Evolutionary conservation across 2,797 vertebrate species (phyloP), one percentile per base, ranked within the genome.

Genomic region (Steatocranus sp.): DNA sequence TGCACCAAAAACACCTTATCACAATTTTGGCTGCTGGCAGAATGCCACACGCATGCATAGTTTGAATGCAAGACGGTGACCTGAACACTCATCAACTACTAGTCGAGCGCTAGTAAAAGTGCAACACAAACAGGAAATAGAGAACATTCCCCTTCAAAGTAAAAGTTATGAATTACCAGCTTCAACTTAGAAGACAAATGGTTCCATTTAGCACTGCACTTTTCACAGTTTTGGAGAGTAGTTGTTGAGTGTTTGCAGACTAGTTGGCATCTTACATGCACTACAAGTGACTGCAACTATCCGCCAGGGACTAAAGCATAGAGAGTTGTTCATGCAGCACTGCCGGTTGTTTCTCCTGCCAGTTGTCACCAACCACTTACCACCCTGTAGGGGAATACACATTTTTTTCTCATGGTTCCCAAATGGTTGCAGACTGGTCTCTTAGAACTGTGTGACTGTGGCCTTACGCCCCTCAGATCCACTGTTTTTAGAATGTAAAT

Each of bases 151-250:
- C 30, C 56, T 61, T 61, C 56, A 61, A 34, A 61, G 56, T 34
- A 34, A 34, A 61, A 61, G 56, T 61, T 61, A 5, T 61, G 56
- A 34, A 34, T 61, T 34, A 61, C 17, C 17, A 61, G 30, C 18
- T n/a, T 61, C 17, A 34, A 34, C 30, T 61, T 61, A n/a, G 30
- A 61, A 61, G 30, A 34, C 30, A 34, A 34, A n/a, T 34, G 30
- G 30, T 61, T 61, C 56, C 3, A 11, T 61, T 61, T 0, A 34
- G 30, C 30, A 61, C 32, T 61, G 18, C 30, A 34, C 18, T 61
- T 61, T 61, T 61, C 30, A 61, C 30, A 34, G 30, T 61, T 61
- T 61, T 61, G 11, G 56, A 61, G 56, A 61, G 56, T 61, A 61
- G 32, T 63, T 63, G 58, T 12, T 20, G 32, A 63, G 30, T 36